phyloP scores from a whole-genome alignment of 53 echinoderm and acorn worm genomes.

The Arbacia lixula region DNA sequence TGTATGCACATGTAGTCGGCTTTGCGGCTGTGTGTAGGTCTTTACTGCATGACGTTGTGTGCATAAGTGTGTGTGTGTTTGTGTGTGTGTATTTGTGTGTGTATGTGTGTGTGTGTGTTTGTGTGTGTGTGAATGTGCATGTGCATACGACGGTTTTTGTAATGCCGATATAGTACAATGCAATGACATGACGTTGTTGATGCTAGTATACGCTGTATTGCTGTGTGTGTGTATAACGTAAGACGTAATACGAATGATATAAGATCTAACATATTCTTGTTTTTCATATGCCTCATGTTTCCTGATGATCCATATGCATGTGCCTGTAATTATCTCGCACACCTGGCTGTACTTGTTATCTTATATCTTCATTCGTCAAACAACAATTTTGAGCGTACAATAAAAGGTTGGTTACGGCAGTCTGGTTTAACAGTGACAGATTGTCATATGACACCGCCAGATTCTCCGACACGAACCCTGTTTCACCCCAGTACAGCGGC shows the following conservation, averaged over 20 bases:
- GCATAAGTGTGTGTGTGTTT: too few species aligned
- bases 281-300: too few species aligned
- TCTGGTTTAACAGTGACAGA: not conserved
- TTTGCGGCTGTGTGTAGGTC: not conserved
- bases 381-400: too few species aligned
- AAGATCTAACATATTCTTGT: too few species aligned
- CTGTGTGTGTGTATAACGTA: constrained; percentile 4
- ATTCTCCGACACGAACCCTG: not conserved
- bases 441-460: not conserved
- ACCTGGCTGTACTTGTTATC: too few species aligned
- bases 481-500: not conserved
- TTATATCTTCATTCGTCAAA: too few species aligned
- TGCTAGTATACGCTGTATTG: not conserved
- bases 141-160: not conserved
- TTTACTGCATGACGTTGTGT: not conserved
- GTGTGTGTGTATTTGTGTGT: too few species aligned
- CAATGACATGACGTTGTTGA: constrained; percentile 34
- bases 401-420: not conserved
- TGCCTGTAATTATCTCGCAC: too few species aligned
- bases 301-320: too few species aligned
- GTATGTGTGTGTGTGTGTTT: too few species aligned
- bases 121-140: not conserved
- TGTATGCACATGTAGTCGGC: constrained; percentile 52
- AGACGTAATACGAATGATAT: too few species aligned
- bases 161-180: constrained; percentile 9